A percentile compares a stretch with the other conserved stretches of the same genome.
These are phyloP conservation scores for Drosophila recens DNA, from an alignment of 2,888 invertebrate genomes.

Conservation along the genomic window DNA sequence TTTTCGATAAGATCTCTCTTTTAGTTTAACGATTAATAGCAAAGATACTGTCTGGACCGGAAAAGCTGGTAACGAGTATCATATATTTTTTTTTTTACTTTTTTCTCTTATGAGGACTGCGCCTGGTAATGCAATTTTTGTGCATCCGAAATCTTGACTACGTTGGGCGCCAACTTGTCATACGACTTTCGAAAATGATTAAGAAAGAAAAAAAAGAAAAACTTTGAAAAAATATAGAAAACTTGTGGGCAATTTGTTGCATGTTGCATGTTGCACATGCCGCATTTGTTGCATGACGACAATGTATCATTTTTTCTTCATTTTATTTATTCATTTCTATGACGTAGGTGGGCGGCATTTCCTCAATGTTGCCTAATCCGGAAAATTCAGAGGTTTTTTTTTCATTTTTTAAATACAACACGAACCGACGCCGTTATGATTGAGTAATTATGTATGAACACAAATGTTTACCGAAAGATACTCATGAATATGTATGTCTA, in stretches of 20 bases:
- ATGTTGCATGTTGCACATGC: conserved; percentile 37
- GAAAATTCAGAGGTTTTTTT: conserved; percentile 44
- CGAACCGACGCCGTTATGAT: conserved; percentile 54
- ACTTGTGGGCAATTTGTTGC: conserved; percentile 45
- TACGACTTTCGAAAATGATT: conserved; percentile 54
- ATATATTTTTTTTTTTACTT: background rate
- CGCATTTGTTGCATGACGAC: conserved; percentile 54
- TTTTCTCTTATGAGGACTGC: background rate
- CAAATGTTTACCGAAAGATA: conserved; percentile 7
- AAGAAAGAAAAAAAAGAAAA: conserved; percentile 3
- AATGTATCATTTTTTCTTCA: conserved; percentile 33
- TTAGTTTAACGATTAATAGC: conserved; percentile 4
- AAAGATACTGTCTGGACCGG: background rate
- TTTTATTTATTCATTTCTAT: conserved; percentile 38
- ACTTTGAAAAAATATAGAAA: conserved; percentile 12
- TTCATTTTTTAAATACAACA: conserved; percentile 26
- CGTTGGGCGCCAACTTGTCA: conserved; percentile 47
- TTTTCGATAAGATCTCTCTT: conserved; percentile 6
- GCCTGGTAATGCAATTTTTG: conserved; percentile 33
- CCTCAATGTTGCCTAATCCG: conserved; percentile 63
- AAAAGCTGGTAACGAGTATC: background rate
- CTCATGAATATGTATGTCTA: conserved; percentile 18
- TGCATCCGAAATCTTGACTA: conserved; percentile 28
- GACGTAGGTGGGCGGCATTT: conserved; percentile 64
- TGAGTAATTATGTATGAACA: conserved; percentile 40